A percentile compares a stretch with the other conserved stretches of the same genome.
phyloP scores from a whole-genome alignment of 2,113 vertebrate species.

The Setophaga petechia region DNA sequence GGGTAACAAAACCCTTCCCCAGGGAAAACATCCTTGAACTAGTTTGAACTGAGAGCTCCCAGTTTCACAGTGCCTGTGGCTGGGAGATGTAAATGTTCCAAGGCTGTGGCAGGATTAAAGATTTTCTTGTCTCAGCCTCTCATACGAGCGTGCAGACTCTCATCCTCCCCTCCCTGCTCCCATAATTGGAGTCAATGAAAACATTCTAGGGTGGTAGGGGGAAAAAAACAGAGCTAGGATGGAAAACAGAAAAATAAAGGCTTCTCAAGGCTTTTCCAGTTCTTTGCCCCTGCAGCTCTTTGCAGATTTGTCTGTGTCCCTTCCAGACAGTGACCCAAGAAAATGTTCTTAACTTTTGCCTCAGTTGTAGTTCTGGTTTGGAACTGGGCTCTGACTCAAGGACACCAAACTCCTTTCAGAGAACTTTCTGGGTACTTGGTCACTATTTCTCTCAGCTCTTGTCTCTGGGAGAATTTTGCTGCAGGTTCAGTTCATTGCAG shows the following conservation, averaged over 20 bases:
- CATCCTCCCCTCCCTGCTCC: neutral
- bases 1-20: neutral
- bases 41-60: neutral
- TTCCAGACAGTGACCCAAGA: neutral
- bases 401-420: neutral
- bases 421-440: neutral
- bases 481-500: neutral
- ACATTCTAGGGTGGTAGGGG: neutral
- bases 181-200: neutral
- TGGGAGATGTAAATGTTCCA: conserved; percentile 7
- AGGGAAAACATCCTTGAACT: neutral
- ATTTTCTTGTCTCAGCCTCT: neutral
- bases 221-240: neutral
- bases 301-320: neutral
- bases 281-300: neutral
- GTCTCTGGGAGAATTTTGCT: neutral
- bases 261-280: neutral
- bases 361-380: neutral
- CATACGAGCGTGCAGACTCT: neutral
- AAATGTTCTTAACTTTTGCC: neutral
- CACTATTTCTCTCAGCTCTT: neutral
- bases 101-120: neutral
- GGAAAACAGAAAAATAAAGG: neutral
- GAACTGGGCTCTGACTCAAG: neutral
- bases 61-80: neutral